Evolutionary conservation across 2,113 vertebrate species (phyloP), one percentile per base, ranked within the genome.

Genomic region (Tauraco erythrolophus): DNA sequence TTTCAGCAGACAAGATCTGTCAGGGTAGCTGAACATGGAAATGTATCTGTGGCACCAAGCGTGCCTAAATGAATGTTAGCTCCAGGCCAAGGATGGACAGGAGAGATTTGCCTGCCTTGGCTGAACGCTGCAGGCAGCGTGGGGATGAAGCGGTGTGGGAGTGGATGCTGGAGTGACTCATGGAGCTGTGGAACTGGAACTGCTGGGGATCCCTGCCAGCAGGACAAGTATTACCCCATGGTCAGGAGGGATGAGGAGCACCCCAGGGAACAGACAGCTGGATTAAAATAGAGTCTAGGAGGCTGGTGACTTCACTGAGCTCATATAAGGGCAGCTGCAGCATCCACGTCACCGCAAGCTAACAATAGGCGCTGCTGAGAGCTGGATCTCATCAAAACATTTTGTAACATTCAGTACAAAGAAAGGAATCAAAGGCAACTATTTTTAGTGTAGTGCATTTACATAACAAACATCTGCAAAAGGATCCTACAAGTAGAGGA

Each of bases 361-460:
- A 95, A 97, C 97, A 97, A 97, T 92, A 96, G 91, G 87, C 64
- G 3, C 92, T 88, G 96, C 96, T 88, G 93, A 92, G 91, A 95
- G 95, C 94, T 94, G 93, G 78, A 92, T 90, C 92, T 57, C 96
- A 95, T 94, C 93, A 94, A 96, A 97, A 97, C 91, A 92, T 96
- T 97, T 97, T 96, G 94, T 96, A 95, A 95, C n/a, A 19, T 93
- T 95, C 72, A 65, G 89, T 95, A 95, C 95, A 92, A 96, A 97
- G 92, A 86, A 69, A 96, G 90, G 91, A 98, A 96, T 48, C 92
- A 95, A 95, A 88, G 84, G 84, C 74, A 94, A 69, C 97, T 98
- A 98, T 98, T 98, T 98, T 98, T 98, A 98, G 98, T 78, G 76
- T 8, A 12, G 31, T 54, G 72, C 48, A 69, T 98, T 98, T 98